These are phyloP conservation scores for Ostrea edulis DNA, from an alignment of 1,140 invertebrate species.

Conservation along the genomic window DNA sequence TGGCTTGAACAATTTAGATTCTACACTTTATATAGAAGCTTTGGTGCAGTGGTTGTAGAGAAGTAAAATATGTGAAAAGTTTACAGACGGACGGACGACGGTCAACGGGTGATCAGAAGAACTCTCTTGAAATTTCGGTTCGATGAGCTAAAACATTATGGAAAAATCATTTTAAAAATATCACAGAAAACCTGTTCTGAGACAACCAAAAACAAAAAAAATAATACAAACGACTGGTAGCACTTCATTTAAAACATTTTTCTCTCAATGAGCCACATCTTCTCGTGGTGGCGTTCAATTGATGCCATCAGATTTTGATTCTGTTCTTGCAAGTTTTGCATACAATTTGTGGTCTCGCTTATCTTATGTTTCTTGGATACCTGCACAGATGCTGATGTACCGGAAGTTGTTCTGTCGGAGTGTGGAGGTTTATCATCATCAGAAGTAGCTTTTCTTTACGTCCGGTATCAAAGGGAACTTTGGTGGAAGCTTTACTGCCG, in stretches of 20 bases:
- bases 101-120: not conserved
- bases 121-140: too few relatives aligned
- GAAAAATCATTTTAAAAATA: not conserved
- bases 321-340: not conserved
- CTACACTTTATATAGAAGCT: too few relatives aligned
- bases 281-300: conserved; percentile 14
- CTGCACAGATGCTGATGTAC: not conserved
- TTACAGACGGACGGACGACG: too few relatives aligned
- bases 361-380: conserved; percentile 12
- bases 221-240: not conserved
- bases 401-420: not conserved
- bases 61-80: too few relatives aligned
- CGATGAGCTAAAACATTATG: not conserved
- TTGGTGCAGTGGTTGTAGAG: too few relatives aligned
- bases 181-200: not conserved
- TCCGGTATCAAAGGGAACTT: conserved; percentile 4
- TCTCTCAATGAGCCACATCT: not conserved
- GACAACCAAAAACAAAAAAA: not conserved
- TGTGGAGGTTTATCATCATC: not conserved
- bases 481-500: not conserved
- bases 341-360: not conserved
- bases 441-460: conserved; percentile 1
- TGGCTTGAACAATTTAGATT: too few relatives aligned
- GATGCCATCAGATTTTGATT: conserved; percentile 1
- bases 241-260: not conserved